These are phyloP conservation scores for Cerceris rybyensis DNA, from an alignment of 2,888 invertebrate genomes.

Conservation along the genomic window DNA sequence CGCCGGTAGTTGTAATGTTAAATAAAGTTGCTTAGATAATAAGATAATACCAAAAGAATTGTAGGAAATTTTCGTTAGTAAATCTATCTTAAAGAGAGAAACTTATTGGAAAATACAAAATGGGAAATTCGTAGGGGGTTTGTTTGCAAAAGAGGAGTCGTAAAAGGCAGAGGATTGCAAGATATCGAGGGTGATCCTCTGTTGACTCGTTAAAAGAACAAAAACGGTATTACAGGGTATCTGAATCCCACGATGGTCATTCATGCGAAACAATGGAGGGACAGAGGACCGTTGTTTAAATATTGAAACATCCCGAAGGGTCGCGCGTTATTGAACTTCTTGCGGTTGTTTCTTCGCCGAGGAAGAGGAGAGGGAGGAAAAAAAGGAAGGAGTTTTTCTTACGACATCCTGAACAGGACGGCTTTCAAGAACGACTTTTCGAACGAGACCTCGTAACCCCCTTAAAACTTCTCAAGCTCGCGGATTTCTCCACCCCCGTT, in stretches of 20 bases:
- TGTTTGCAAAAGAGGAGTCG: background rate
- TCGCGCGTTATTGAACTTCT: constrained; percentile 44
- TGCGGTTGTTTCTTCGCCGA: constrained; percentile 13
- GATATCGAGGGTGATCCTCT: constrained; percentile 1
- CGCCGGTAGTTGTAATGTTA: too few relatives aligned
- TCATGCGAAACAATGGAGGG: constrained; percentile 33
- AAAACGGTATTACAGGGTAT: constrained; percentile 20
- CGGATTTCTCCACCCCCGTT: constrained; percentile 34
- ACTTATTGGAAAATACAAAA: background rate
- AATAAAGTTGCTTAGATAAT: background rate
- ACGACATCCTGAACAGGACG: constrained; percentile 30
- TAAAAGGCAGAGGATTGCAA: background rate
- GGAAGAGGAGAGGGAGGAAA: constrained; percentile 7
- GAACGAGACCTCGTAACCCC: constrained; percentile 63
- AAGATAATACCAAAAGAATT: background rate
- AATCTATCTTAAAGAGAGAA: background rate
- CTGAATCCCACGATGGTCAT: constrained; percentile 12
- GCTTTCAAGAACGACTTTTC: constrained; percentile 54
- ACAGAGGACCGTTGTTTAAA: constrained; percentile 45
- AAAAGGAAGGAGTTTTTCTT: constrained; percentile 4
- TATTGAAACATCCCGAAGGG: constrained; percentile 35
- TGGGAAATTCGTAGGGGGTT: too few relatives aligned
- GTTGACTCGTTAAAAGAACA: constrained; percentile 4
- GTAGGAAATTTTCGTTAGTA: too few relatives aligned
- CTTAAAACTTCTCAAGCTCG: constrained; percentile 58